Percentiles rank a stretch among this genome's conserved stretches.
Evolutionary conservation across 2,113 vertebrate genomes (phyloP).

Genomic region (Sinocyclocheilus maitianheensis): DNA sequence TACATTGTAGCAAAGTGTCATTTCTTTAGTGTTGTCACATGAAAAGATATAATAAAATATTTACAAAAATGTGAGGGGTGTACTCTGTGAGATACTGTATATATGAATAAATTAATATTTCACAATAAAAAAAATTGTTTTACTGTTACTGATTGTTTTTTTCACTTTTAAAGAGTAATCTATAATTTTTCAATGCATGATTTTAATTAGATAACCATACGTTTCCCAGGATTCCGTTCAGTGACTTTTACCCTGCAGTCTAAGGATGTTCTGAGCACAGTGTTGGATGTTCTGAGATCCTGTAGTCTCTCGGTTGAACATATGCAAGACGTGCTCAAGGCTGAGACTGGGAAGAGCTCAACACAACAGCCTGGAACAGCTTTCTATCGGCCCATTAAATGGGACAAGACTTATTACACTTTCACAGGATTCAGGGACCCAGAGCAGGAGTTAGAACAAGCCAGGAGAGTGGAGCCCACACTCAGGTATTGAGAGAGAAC

Average conservation of each 20-base stretch:
- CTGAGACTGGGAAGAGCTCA: slow-evolving; percentile 53
- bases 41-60: too few species aligned
- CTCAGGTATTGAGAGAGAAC: slow-evolving; percentile 75
- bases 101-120: too few species aligned
- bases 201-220: not conserved
- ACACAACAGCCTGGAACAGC: slow-evolving; percentile 46
- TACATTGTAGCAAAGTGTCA: too few species aligned
- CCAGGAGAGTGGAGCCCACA: slow-evolving; percentile 81
- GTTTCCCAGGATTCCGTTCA: slow-evolving; percentile 83
- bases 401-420: slow-evolving; percentile 92
- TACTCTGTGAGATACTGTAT: too few species aligned
- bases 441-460: slow-evolving; percentile 87
- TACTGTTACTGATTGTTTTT: too few species aligned
- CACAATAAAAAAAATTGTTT: too few species aligned
- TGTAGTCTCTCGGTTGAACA: slow-evolving; percentile 91
- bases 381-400: slow-evolving; percentile 88
- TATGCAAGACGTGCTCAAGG: slow-evolving; percentile 71
- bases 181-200: not conserved
- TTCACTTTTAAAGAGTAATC: not conserved
- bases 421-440: slow-evolving; percentile 95
- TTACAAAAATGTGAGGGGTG: too few species aligned
- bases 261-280: slow-evolving; percentile 88
- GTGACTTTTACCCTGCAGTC: slow-evolving; percentile 90
- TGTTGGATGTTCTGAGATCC: slow-evolving; percentile 87
- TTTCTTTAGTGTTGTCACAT: too few species aligned